These are phyloP conservation scores for Torymus aiolomorphi DNA, from an alignment of 2,888 invertebrate species.

Conservation along the genomic window DNA sequence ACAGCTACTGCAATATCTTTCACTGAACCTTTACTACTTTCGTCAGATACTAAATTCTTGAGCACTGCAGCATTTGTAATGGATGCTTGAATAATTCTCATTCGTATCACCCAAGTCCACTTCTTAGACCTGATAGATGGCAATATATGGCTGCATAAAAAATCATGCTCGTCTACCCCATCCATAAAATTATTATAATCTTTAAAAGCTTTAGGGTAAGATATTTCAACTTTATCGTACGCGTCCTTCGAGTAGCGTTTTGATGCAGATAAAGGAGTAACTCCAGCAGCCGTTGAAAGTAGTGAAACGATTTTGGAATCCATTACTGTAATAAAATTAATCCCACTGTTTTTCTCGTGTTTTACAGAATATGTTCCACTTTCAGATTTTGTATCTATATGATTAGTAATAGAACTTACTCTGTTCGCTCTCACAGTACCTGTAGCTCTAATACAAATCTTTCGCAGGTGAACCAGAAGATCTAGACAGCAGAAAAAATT, in stretches of 20 bases:
- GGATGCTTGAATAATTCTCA: no score
- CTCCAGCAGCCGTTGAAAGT: no score
- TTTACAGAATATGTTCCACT: conserved; percentile 13
- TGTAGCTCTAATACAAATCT: background rate
- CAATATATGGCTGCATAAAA: no score
- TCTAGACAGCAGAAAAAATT: conserved; percentile 12
- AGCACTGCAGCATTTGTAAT: no score
- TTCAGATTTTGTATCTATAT: conserved; percentile 2
- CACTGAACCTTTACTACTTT: conserved; percentile 5
- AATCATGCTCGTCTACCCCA: no score
- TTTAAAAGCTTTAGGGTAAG: background rate
- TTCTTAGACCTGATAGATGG: no score
- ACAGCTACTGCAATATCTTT: background rate
- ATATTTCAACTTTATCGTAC: background rate
- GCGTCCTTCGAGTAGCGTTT: conserved; percentile 1
- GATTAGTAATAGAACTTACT: background rate
- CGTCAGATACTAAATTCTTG: background rate
- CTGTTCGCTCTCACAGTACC: conserved; percentile 4
- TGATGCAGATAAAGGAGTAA: conserved; percentile 5
- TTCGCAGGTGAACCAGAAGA: conserved; percentile 9
- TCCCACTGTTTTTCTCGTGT: no score
- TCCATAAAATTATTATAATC: background rate
- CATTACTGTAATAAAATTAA: no score
- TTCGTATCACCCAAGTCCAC: no score
- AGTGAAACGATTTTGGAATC: no score